These are phyloP conservation scores for Pseudotriccus pelzelni DNA, from an alignment of 2,797 vertebrate genomes.

Conservation along the genomic window DNA sequence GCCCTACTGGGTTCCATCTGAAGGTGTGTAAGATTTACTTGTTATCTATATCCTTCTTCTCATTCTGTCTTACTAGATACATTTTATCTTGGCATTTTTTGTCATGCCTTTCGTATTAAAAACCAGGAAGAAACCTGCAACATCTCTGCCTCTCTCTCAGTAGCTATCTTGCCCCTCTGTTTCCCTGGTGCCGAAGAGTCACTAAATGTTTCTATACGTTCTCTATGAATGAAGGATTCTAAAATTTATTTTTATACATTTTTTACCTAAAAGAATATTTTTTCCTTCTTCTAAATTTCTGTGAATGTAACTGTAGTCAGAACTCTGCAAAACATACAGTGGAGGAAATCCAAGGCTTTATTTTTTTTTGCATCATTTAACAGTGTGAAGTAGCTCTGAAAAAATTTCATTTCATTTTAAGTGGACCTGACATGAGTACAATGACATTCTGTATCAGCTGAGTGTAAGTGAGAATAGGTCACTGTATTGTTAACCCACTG, in stretches of 20 bases:
- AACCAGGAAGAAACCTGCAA: neutral
- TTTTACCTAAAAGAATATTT: neutral
- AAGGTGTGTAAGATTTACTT: neutral
- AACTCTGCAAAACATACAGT: neutral
- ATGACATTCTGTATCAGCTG: neutral
- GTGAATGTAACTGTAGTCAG: neutral
- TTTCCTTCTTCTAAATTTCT: neutral
- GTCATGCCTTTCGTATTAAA: neutral
- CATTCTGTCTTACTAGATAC: neutral
- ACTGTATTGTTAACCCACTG: neutral
- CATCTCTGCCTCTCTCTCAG: neutral
- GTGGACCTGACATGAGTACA: neutral
- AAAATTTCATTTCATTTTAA: neutral
- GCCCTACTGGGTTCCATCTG: accelerated
- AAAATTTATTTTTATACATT: neutral
- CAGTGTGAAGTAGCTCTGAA: neutral
- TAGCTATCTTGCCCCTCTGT: accelerated
- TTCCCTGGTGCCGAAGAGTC: neutral
- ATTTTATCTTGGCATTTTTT: neutral
- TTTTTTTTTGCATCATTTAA: neutral
- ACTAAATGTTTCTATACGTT: neutral
- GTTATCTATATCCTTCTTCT: neutral
- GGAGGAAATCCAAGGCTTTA: neutral
- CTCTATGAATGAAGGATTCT: neutral
- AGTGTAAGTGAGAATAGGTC: neutral